Evolutionary conservation across 2,113 vertebrate genomes (phyloP).

Genomic region (Phycodurus eques): DNA sequence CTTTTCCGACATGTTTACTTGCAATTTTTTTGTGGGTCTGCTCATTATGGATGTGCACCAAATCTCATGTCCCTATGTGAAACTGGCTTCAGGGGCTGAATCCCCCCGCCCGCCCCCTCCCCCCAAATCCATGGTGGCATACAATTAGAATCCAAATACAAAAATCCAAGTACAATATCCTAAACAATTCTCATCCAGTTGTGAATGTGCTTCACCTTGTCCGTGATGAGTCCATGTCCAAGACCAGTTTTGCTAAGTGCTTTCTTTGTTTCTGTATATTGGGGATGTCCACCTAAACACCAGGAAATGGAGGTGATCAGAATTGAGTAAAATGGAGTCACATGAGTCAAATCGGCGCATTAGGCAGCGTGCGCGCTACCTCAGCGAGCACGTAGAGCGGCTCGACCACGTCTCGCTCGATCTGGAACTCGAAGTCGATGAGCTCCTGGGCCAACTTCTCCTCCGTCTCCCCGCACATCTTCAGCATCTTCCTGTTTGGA

Average conservation of each 20-base stretch:
- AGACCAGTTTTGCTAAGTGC: conserved; percentile 94
- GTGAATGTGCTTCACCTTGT: conserved; percentile 75
- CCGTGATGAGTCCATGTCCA: conserved; percentile 98
- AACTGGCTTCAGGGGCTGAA: neutral
- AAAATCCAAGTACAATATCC: neutral
- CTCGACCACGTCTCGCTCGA: conserved; percentile 93
- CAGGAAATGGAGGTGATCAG: conserved; percentile 28
- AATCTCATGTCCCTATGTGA: neutral
- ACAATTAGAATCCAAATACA: no score
- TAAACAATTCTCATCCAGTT: neutral
- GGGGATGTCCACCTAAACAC: conserved; percentile 89
- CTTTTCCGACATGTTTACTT: no score
- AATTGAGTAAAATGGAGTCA: neutral
- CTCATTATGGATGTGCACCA: neutral
- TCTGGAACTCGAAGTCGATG: conserved; percentile 91
- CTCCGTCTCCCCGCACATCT: conserved; percentile 89
- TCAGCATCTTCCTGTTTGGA: conserved; percentile 89
- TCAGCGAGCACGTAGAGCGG: conserved; percentile 90
- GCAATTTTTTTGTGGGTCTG: neutral
- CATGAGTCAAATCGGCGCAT: neutral
- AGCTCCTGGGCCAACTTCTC: conserved; percentile 94
- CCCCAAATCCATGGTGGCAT: no score
- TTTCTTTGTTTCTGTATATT: conserved; percentile 99
- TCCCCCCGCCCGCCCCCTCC: no score
- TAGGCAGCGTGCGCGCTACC: conserved; percentile 65